Percentiles rank a stretch among this genome's conserved stretches.
Conservation (phyloP, 1,140 invertebrate species). For the Drosophila sp. region DNA sequence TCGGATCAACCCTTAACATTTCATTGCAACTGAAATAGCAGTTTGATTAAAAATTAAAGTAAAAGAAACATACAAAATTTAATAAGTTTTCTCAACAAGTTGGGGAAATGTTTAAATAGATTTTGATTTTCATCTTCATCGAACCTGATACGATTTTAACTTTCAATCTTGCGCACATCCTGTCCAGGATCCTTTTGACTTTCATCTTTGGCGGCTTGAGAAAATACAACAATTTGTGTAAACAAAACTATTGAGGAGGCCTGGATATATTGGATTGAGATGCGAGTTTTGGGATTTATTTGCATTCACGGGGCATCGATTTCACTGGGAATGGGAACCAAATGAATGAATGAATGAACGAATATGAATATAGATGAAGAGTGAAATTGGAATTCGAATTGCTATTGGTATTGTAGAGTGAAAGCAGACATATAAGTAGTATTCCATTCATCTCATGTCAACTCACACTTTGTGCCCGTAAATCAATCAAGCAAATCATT, state of each 20-base stretch:
- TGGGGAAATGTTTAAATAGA: slow-evolving; percentile 4
- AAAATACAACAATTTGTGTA: slow-evolving; percentile 69
- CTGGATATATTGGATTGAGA: slow-evolving; percentile 15
- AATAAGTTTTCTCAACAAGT: slow-evolving; percentile 13
- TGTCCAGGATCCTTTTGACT: slow-evolving; percentile 50
- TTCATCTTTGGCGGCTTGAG: slow-evolving; percentile 68
- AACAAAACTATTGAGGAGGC: slow-evolving; percentile 50
- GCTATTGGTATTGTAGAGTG: no score
- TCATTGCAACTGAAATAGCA: neutral
- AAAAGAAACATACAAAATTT: neutral
- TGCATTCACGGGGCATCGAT: slow-evolving; percentile 70
- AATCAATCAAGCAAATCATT: slow-evolving; percentile 70
- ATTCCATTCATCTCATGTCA: slow-evolving; percentile 1
- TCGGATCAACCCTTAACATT: slow-evolving; percentile 25
- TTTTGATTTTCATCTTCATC: slow-evolving; percentile 1
- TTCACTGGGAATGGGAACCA: slow-evolving; percentile 67
- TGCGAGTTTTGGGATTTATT: slow-evolving; percentile 46
- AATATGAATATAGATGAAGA: slow-evolving; percentile 63
- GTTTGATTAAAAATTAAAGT: slow-evolving; percentile 9
- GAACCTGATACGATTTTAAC: slow-evolving; percentile 28
- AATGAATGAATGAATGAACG: slow-evolving; percentile 27
- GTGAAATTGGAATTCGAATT: slow-evolving; percentile 71
- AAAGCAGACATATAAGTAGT: slow-evolving; percentile 58
- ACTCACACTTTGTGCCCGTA: slow-evolving; percentile 40
- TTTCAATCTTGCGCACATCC: slow-evolving; percentile 52